These are phyloP conservation scores for Pissodes strobi DNA, from an alignment of 1,140 invertebrate genomes.

Conservation along the genomic window DNA sequence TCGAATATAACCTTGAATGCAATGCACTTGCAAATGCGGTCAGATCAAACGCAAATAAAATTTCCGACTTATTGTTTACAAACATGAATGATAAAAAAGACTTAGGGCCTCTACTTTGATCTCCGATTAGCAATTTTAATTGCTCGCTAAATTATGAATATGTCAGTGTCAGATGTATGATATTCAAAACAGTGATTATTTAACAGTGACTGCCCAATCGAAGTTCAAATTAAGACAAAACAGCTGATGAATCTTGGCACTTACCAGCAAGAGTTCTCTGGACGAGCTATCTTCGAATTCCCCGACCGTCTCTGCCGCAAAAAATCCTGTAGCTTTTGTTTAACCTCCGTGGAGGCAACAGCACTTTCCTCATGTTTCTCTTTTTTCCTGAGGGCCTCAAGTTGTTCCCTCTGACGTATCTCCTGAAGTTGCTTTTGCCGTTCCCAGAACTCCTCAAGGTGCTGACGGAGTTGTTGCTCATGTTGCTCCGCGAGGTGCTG, in stretches of 20 bases:
- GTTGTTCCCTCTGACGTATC: slow-evolving; percentile 74
- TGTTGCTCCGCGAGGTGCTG: slow-evolving; percentile 73
- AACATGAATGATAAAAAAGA: slow-evolving; percentile 25
- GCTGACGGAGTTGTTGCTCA: slow-evolving; percentile 71
- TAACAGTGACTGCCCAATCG: too few species aligned
- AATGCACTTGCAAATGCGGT: not conserved
- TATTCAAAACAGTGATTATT: too few species aligned
- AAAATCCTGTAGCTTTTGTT: slow-evolving; percentile 83
- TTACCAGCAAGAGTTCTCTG: slow-evolving; percentile 57
- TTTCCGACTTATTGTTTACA: slow-evolving; percentile 40
- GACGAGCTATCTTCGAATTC: slow-evolving; percentile 58
- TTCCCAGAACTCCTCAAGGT: slow-evolving; percentile 62
- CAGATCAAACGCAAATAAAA: slow-evolving; percentile 1
- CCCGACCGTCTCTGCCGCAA: slow-evolving; percentile 52
- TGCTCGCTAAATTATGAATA: too few species aligned
- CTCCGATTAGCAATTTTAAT: too few species aligned
- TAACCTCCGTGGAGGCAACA: slow-evolving; percentile 92
- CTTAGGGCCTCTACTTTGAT: too few species aligned
- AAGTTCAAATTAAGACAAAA: slow-evolving; percentile 20
- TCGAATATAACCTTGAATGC: slow-evolving; percentile 10
- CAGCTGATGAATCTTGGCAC: slow-evolving; percentile 44
- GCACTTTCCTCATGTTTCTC: slow-evolving; percentile 93
- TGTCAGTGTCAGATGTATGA: too few species aligned
- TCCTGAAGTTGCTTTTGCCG: slow-evolving; percentile 71
- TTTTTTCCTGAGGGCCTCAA: slow-evolving; percentile 86